phyloP scores from a whole-genome alignment of 2,888 invertebrate genomes.

The Machimus atricapillus region DNA sequence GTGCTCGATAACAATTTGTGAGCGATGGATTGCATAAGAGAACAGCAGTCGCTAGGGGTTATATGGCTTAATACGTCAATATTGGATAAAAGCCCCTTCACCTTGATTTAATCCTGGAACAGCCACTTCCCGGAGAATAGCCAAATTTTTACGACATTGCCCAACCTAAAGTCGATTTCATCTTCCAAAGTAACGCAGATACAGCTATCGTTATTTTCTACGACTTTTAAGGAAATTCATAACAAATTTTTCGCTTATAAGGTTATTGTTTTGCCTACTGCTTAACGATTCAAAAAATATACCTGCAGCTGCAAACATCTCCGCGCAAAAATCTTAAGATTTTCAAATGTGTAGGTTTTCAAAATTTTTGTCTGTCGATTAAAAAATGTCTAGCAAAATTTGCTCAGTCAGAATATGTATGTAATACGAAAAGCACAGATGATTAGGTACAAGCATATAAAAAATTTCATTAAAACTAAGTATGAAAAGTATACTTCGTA shows the following conservation, averaged over 20 bases:
- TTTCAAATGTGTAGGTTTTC: too few species aligned
- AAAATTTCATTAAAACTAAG: too few species aligned
- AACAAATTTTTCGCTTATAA: not conserved
- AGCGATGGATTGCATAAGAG: not conserved
- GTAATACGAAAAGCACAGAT: too few species aligned
- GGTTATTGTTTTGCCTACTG: not conserved
- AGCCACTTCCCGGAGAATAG: not conserved
- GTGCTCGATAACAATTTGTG: constrained; percentile 21
- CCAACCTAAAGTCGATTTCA: not conserved
- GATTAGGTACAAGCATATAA: too few species aligned
- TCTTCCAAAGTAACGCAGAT: not conserved
- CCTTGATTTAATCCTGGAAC: constrained; percentile 25
- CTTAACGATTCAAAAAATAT: too few species aligned
- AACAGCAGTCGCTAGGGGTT: constrained; percentile 16
- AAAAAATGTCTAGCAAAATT: too few species aligned
- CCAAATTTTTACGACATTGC: not conserved
- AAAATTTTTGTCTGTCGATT: too few species aligned
- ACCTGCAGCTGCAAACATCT: too few species aligned
- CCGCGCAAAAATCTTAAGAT: too few species aligned
- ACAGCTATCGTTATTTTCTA: not conserved
- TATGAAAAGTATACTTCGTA: too few species aligned
- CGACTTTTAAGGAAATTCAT: not conserved
- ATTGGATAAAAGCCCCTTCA: constrained; percentile 21
- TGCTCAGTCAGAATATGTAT: too few species aligned
- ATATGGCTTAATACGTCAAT: constrained; percentile 26